Evolutionary conservation across 1,140 invertebrate species (phyloP).

Genomic region (Drosophila malerkotliana): DNA sequence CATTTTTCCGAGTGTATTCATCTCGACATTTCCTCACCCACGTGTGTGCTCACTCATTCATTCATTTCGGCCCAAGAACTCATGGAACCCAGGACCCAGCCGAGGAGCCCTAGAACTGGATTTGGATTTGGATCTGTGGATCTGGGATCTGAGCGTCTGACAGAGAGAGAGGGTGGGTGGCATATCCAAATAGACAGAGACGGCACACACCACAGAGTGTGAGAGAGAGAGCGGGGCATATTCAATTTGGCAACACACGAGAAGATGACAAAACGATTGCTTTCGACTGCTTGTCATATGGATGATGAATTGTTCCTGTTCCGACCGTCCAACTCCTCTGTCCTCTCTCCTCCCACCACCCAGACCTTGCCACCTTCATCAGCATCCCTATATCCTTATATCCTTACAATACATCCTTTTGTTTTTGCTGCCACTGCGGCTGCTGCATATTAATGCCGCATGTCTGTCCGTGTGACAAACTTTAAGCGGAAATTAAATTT

Average conservation of each 20-base stretch:
- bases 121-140: slow-evolving; percentile 45
- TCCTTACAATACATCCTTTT: slow-evolving; percentile 43
- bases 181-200: slow-evolving; percentile 6
- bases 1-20: not conserved
- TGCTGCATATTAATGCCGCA: slow-evolving; percentile 67
- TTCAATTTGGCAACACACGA: slow-evolving; percentile 82
- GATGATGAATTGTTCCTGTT: slow-evolving; percentile 82
- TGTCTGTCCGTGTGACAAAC: slow-evolving; percentile 50
- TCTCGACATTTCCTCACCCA: slow-evolving; percentile 28
- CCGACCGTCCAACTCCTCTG: slow-evolving; percentile 32
- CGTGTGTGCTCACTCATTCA: slow-evolving; percentile 72
- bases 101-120: slow-evolving; percentile 21
- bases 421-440: slow-evolving; percentile 54
- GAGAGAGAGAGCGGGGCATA: slow-evolving; percentile 41
- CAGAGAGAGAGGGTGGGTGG: slow-evolving; percentile 14
- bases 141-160: slow-evolving; percentile 20
- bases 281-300: slow-evolving; percentile 80
- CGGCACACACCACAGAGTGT: slow-evolving; percentile 4
- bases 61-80: slow-evolving; percentile 36
- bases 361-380: not conserved
- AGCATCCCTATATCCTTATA: slow-evolving; percentile 14
- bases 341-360: not conserved
- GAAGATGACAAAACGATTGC: slow-evolving; percentile 82
- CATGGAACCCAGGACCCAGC: slow-evolving; percentile 4
- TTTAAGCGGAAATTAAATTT: slow-evolving; percentile 80